Conservation (phyloP, 2,113 vertebrate species). For the Trichomycterus rosablanca region DNA sequence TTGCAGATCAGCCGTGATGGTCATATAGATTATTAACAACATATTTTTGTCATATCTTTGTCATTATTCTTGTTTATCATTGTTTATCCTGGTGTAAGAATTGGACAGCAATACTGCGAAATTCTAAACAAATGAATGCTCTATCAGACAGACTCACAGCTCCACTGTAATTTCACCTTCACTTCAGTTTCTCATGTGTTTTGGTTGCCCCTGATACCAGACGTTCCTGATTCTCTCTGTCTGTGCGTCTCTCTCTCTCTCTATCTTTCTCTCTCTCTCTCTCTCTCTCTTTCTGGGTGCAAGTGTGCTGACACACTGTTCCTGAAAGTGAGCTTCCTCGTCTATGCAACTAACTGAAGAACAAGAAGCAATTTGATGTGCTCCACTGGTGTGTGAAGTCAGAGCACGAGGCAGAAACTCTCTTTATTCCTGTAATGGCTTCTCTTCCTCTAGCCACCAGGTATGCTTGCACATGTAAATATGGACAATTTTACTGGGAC, state of each 20-base stretch:
- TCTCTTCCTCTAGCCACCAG: conserved; percentile 26
- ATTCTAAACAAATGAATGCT: not conserved
- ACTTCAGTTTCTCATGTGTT: conserved; percentile 8
- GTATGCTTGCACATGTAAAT: conserved; percentile 34
- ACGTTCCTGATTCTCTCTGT: not conserved
- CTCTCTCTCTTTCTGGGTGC: not conserved
- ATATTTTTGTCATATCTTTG: not conserved
- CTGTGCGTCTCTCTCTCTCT: not conserved
- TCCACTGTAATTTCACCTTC: conserved; percentile 11
- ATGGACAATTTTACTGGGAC: conserved; percentile 26
- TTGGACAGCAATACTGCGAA: not conserved
- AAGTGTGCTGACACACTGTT: conserved; percentile 28
- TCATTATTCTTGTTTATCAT: conserved; percentile 5
- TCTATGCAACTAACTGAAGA: conserved; percentile 14
- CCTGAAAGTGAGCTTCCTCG: conserved; percentile 13
- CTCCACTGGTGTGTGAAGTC: conserved; percentile 40
- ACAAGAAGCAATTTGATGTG: conserved; percentile 36
- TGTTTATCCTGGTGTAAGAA: conserved; percentile 5
- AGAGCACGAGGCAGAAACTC: conserved; percentile 20
- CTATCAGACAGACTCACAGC: not conserved
- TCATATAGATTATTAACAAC: too few species aligned
- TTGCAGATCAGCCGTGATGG: too few species aligned
- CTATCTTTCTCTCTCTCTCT: not conserved
- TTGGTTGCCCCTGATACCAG: not conserved
- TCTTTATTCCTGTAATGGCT: conserved; percentile 32